A percentile compares a stretch with the other conserved stretches of the same genome.
Conservation (phyloP, 2,113 vertebrate species). For the Meles meles region DNA sequence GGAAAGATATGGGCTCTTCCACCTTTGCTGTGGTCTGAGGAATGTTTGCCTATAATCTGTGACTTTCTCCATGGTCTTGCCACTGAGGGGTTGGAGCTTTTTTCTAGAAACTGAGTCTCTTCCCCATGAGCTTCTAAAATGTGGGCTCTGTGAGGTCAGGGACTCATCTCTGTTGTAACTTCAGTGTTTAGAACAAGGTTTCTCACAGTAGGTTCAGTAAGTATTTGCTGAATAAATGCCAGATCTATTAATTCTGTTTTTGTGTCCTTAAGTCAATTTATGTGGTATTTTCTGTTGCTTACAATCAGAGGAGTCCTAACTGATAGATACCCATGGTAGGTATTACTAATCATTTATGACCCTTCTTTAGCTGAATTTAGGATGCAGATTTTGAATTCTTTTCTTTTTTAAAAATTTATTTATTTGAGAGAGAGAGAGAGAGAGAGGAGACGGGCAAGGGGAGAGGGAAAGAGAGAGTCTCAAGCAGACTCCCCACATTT, state of each 20-base stretch:
- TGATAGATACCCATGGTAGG: neutral
- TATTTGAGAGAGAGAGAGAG: too few relatives aligned
- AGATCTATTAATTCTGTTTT: neutral
- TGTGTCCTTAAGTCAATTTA: neutral
- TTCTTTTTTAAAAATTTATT: neutral
- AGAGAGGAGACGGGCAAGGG: neutral
- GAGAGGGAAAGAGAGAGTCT: neutral
- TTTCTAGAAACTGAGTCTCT: neutral
- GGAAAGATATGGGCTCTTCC: neutral
- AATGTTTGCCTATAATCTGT: neutral
- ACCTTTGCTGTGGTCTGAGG: neutral
- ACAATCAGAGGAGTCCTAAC: neutral
- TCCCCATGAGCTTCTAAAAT: fast-evolving
- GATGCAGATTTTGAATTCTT: neutral
- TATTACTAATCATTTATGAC: neutral
- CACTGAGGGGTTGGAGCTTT: neutral
- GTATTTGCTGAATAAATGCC: neutral
- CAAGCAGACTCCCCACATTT: neutral
- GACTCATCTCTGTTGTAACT: neutral
- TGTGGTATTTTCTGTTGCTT: neutral
- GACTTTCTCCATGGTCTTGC: neutral
- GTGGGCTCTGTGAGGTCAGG: neutral
- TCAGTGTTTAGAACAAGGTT: neutral
- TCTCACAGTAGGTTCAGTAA: neutral
- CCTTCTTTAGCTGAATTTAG: neutral